These are phyloP conservation scores for Petrolisthes cinctipes DNA, from an alignment of 2,888 invertebrate species.

Conservation along the genomic window DNA sequence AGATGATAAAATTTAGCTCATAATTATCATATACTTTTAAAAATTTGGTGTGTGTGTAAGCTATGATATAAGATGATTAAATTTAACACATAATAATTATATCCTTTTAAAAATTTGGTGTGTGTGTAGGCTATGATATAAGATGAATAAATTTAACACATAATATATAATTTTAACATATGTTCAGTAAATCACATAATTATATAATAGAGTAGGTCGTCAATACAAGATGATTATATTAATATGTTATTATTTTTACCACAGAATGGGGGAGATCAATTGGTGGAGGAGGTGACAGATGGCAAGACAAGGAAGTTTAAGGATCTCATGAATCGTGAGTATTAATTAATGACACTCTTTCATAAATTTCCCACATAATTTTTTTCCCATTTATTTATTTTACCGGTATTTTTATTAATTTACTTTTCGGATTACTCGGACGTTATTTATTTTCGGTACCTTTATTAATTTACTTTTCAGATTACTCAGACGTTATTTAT, in stretches of 20 bases:
- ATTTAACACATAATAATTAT: not conserved
- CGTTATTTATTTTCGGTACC: not conserved
- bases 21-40: too few relatives aligned
- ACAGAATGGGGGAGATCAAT: conserved; percentile 78
- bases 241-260: conserved; percentile 15
- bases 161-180: too few relatives aligned
- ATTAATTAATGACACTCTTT: not conserved
- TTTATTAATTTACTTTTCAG: too few relatives aligned
- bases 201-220: not conserved
- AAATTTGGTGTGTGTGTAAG: too few relatives aligned
- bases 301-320: conserved; percentile 82
- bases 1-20: too few relatives aligned
- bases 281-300: conserved; percentile 79
- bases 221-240: too few relatives aligned
- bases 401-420: not conserved
- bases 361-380: not conserved
- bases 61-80: not conserved
- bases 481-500: not conserved
- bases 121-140: too few relatives aligned
- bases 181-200: too few relatives aligned
- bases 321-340: conserved; percentile 92
- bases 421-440: not conserved
- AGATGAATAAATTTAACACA: too few relatives aligned
- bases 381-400: not conserved
- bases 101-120: too few relatives aligned